These are phyloP conservation scores for Fopius arisanus DNA, from an alignment of 1,140 invertebrate genomes.

Conservation along the genomic window DNA sequence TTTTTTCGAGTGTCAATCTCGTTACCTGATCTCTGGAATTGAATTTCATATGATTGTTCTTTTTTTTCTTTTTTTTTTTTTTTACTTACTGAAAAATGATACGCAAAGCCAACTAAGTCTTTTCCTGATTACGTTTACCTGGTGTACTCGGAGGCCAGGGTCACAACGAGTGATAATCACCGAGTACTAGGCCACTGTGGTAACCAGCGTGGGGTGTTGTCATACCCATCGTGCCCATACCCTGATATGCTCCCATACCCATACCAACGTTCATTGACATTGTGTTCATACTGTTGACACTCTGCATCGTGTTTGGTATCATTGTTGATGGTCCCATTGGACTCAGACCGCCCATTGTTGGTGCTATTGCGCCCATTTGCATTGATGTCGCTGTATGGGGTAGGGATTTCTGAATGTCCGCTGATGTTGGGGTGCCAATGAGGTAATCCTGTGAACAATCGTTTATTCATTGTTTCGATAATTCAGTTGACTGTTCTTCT, in stretches of 20 bases:
- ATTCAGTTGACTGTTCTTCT: too few species aligned
- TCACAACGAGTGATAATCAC: conserved; percentile 64
- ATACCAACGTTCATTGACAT: conserved; percentile 63
- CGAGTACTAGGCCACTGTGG: conserved; percentile 60
- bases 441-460: conserved; percentile 55
- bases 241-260: conserved; percentile 61
- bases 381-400: conserved; percentile 62
- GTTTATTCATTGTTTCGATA: background rate
- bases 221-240: conserved; percentile 61
- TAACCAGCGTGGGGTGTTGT: conserved; percentile 57
- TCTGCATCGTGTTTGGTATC: conserved; percentile 60
- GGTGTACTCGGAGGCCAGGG: conserved; percentile 59
- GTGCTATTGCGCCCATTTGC: conserved; percentile 63
- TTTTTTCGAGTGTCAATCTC: too few species aligned
- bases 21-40: too few species aligned
- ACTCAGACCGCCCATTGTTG: conserved; percentile 59
- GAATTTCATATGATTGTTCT: too few species aligned
- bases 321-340: conserved; percentile 61
- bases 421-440: conserved; percentile 57
- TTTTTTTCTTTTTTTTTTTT: too few species aligned
- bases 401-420: conserved; percentile 60
- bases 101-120: conserved; percentile 47
- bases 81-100: background rate
- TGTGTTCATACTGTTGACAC: conserved; percentile 61
- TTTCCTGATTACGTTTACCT: conserved; percentile 58